These are phyloP conservation scores for Cartodere bifasciata DNA, from an alignment of 2,888 invertebrate genomes.

Conservation along the genomic window DNA sequence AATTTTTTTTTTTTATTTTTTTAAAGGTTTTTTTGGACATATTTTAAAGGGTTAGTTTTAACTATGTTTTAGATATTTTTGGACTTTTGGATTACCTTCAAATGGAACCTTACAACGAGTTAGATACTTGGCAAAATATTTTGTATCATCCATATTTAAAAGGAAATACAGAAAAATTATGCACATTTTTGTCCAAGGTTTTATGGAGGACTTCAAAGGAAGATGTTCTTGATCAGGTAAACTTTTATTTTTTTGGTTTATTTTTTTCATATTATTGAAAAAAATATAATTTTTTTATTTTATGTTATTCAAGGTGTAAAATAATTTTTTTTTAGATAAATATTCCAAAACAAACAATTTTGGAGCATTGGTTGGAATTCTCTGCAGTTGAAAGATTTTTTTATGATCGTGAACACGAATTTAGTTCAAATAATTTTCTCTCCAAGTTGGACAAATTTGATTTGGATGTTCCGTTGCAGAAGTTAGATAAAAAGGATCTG, in stretches of 20 bases:
- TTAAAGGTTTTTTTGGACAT: too few species aligned
- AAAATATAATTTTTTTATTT: conserved; percentile 1
- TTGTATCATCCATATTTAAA: conserved; percentile 40
- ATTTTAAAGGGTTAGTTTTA: too few species aligned
- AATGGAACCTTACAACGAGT: conserved; percentile 41
- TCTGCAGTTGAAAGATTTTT: conserved; percentile 63
- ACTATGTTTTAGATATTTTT: conserved; percentile 30
- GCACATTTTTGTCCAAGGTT: conserved; percentile 39
- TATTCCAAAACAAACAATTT: conserved; percentile 49
- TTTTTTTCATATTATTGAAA: conserved; percentile 4
- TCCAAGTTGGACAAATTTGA: conserved; percentile 33
- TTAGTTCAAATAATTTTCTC: conserved; percentile 38
- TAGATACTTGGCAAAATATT: conserved; percentile 39
- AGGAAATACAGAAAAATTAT: conserved; percentile 36
- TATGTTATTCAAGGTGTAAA: conserved; percentile 4
- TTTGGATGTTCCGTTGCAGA: conserved; percentile 35
- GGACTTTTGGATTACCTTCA: conserved; percentile 49
- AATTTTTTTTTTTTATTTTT: too few species aligned
- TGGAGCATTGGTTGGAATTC: conserved; percentile 47
- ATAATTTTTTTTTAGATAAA: conserved; percentile 34
- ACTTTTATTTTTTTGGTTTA: conserved; percentile 7
- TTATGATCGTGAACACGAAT: conserved; percentile 48
- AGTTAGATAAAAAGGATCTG: conserved; percentile 35
- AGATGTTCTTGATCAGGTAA: conserved; percentile 49
- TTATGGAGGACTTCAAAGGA: conserved; percentile 60